phyloP scores from a whole-genome alignment of 2,888 invertebrate genomes.

The Noctua janthina region DNA sequence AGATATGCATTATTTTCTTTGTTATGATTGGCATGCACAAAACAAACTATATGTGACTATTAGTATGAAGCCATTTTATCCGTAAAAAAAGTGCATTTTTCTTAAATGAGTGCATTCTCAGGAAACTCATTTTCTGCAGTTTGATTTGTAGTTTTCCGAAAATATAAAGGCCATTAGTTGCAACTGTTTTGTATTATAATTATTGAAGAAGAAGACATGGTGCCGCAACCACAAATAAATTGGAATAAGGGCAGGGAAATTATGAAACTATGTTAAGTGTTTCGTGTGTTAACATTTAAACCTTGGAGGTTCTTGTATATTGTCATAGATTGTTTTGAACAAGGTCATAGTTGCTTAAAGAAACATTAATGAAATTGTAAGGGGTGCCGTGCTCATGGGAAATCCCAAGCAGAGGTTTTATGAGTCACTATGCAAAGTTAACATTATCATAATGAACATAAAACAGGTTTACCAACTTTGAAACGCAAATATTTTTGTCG shows the following conservation, averaged over 20 bases:
- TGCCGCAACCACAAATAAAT: not conserved
- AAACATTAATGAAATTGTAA: not conserved
- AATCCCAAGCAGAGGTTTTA: constrained; percentile 30
- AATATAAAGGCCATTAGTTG: not conserved
- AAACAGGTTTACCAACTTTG: constrained; percentile 16
- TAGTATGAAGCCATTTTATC: not conserved
- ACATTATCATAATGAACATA: not conserved
- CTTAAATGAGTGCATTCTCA: not conserved
- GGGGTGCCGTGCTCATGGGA: constrained; percentile 22
- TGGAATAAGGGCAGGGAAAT: not conserved
- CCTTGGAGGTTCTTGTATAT: not conserved
- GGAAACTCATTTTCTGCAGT: not conserved
- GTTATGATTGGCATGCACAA: constrained; percentile 4
- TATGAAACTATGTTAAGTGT: not conserved
- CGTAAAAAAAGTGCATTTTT: not conserved
- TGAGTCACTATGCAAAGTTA: constrained; percentile 32
- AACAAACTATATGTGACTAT: not conserved
- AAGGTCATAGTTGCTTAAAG: not conserved
- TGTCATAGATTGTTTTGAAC: not conserved
- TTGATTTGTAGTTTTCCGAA: not conserved
- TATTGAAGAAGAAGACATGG: not conserved
- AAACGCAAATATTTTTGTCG: constrained; percentile 2
- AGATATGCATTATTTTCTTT: not conserved
- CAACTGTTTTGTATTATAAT: not conserved
- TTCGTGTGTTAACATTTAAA: not conserved